Base-by-base conservation (phyloP, 2,888 invertebrate species). In the Phytoseiulus persimilis region DNA sequence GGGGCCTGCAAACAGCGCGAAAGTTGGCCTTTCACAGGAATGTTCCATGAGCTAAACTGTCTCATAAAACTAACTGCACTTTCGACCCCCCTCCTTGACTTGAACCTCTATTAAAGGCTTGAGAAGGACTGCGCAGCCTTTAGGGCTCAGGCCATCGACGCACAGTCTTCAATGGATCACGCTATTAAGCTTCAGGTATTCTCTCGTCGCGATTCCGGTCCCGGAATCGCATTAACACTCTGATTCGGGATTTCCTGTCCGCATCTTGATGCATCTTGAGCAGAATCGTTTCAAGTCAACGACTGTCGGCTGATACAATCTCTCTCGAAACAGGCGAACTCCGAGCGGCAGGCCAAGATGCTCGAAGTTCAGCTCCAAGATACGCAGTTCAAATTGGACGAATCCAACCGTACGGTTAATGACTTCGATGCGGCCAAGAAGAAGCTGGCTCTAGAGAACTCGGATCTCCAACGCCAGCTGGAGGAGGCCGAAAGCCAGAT, bases 401-500 rank as follows among this genome's bases (percentile, higher is more conserved):
- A 99, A 93, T 96, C 97, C 94, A 96, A 96, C 95, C 96, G 99
- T 94, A 96, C 97, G 91, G 95, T 99, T 93, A 96, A 96, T 93
- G 99, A 99, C 94, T 96, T 99, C 94, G 97, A 98, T 93, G 95
- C 97, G 92, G 95, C 96, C 93, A 99, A 99, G 95, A 97, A 97
- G 96, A 97, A 98, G 95, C 94, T 98, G 94, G 96, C 97, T 93
- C 96, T 96, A 93, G 99, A 99, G 94, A 98, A 97, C 95, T 95
- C 96, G 92, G 99, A 99, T 94, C 95, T 99, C 91, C 95, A 96
- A 93, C 96, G 98, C 92, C 92, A 92, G 91, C 94, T 99, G 93
- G 99, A 99, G 94, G 99, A 99, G 94, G 98, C 98, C 93, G 99
- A 99, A 94, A 97, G 97, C 92, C 97, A 97, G 94, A 96, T 98